Percentiles rank a stretch among this genome's conserved stretches.
Evolutionary conservation across 37 sponge, comb jelly and placozoan species (phyloP).

Genomic region (Spongilla lacustris): DNA sequence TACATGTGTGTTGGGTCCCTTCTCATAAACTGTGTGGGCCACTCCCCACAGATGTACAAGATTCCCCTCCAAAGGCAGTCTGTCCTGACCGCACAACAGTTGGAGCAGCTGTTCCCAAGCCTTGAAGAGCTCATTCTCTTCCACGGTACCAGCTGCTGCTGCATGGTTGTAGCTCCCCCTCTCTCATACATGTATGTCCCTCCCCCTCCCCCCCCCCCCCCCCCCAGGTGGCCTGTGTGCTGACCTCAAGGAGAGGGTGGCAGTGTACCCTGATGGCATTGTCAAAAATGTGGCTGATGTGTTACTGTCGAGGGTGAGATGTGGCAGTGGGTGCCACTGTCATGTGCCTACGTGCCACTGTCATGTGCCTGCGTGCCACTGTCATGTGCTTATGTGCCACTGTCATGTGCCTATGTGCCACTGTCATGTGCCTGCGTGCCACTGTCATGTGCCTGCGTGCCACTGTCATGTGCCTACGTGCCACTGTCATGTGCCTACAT

Average conservation of each 20-base stretch:
- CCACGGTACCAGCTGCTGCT: conserved; percentile 43
- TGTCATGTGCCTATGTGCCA: too few relatives aligned
- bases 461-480: too few relatives aligned
- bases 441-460: too few relatives aligned
- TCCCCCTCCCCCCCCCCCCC: neutral
- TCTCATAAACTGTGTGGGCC: too few relatives aligned
- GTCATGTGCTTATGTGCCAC: too few relatives aligned
- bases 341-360: too few relatives aligned
- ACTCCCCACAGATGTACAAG: conserved; percentile 69
- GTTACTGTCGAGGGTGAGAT: conserved; percentile 62
- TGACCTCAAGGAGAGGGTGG: conserved; percentile 52
- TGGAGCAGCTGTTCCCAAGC: conserved; percentile 76
- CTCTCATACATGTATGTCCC: neutral
- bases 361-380: too few relatives aligned
- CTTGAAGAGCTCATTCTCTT: conserved; percentile 76
- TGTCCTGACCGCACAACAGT: conserved; percentile 49
- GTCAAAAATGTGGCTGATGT: conserved; percentile 65
- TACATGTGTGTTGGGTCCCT: too few relatives aligned
- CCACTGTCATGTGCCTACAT: too few relatives aligned
- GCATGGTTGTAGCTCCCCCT: neutral
- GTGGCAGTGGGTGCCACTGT: neutral
- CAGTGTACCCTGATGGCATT: conserved; percentile 7
- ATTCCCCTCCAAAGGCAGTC: conserved; percentile 46
- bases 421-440: too few relatives aligned
- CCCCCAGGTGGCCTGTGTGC: conserved; percentile 44